Conservation (phyloP, 2,113 vertebrate species). For the Thinocorus orbignyianus region DNA sequence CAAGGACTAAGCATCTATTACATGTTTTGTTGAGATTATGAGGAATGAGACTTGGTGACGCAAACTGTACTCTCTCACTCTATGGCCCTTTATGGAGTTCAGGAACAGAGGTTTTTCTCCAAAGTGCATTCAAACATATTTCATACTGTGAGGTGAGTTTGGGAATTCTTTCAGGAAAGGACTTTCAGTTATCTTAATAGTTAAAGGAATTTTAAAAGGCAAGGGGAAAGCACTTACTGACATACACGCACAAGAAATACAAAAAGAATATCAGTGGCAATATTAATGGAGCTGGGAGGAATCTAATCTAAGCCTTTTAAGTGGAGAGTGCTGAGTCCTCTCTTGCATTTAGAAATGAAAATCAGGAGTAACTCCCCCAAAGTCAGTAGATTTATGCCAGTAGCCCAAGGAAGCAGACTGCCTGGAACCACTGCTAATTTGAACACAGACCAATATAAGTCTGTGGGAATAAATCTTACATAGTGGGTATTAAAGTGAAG, state of each 20-base stretch:
- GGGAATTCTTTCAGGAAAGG: not conserved
- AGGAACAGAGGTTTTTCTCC: not conserved
- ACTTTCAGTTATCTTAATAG: not conserved
- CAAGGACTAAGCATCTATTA: not conserved
- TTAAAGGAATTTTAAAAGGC: constrained; percentile 1
- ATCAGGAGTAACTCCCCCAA: constrained; percentile 41
- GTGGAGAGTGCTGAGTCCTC: not conserved
- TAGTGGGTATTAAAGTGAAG: constrained; percentile 27
- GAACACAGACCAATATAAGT: constrained; percentile 47
- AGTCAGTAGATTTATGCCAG: constrained; percentile 56
- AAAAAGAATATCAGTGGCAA: not conserved
- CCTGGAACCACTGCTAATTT: constrained; percentile 65
- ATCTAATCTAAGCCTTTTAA: constrained; percentile 43
- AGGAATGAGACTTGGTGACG: not conserved
- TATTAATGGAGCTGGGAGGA: not conserved
- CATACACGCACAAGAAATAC: not conserved
- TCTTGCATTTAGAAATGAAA: constrained; percentile 51
- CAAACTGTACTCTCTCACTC: not conserved
- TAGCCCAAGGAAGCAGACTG: constrained; percentile 63
- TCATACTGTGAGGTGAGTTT: not conserved
- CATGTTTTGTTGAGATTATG: not conserved
- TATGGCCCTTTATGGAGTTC: not conserved
- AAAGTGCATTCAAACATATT: not conserved
- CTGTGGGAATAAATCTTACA: constrained; percentile 56
- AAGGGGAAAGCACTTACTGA: not conserved